Conservation (phyloP, 2,888 invertebrate genomes). For the Leptinotarsa peninsularis region DNA sequence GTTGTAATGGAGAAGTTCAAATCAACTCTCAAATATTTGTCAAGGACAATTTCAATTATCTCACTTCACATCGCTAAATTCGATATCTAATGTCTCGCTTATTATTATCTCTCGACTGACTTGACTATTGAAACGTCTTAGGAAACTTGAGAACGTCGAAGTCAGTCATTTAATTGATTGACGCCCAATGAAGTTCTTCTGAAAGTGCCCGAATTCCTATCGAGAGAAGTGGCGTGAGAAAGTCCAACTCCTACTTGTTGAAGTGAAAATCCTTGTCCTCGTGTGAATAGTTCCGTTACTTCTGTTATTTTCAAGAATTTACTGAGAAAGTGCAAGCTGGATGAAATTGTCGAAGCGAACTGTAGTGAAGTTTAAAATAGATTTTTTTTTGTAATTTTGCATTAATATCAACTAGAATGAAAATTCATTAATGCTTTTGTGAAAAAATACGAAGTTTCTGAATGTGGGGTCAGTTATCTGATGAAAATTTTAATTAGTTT, state of each 20-base stretch:
- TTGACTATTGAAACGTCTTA: background rate
- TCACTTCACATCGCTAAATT: background rate
- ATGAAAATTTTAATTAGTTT: too few relatives aligned
- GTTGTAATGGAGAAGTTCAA: too few relatives aligned
- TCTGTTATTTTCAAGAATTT: conserved; percentile 53
- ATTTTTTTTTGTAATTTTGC: background rate
- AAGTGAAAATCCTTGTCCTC: conserved; percentile 60
- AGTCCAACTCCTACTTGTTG: conserved; percentile 53
- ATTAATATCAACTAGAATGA: too few relatives aligned
- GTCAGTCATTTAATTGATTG: conserved; percentile 37
- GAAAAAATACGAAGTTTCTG: too few relatives aligned
- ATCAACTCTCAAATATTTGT: too few relatives aligned
- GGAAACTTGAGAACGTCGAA: conserved; percentile 11
- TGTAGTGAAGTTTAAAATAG: background rate
- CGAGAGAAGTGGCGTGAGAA: conserved; percentile 55
- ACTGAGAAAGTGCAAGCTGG: conserved; percentile 39
- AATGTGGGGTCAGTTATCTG: too few relatives aligned
- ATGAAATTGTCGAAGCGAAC: background rate
- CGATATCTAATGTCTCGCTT: background rate
- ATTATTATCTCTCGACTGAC: background rate
- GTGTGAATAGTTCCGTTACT: conserved; percentile 59
- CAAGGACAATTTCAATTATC: background rate
- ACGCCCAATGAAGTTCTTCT: conserved; percentile 24
- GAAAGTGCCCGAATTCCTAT: conserved; percentile 28
- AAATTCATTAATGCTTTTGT: too few relatives aligned